These are phyloP conservation scores for Dryobota labecula DNA, from an alignment of 2,888 invertebrate species.

Conservation along the genomic window DNA sequence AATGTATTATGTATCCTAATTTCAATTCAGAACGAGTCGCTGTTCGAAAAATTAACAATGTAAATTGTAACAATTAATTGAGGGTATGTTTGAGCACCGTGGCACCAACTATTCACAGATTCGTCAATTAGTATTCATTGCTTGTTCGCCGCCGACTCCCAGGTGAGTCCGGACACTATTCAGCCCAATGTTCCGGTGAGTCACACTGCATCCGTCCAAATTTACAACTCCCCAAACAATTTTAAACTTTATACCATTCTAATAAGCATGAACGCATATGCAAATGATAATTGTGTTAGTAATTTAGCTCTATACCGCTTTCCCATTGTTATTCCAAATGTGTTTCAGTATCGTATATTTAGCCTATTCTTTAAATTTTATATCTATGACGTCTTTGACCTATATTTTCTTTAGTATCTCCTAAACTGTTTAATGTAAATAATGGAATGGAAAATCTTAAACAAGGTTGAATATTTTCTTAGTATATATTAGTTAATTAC, in stretches of 20 bases:
- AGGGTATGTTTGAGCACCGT: constrained; percentile 67
- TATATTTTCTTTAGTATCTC: constrained; percentile 69
- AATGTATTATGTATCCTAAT: constrained; percentile 51
- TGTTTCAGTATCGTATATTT: constrained; percentile 74
- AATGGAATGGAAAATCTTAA: constrained; percentile 11
- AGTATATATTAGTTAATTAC: no score
- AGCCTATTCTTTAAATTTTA: constrained; percentile 74
- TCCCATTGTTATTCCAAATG: constrained; percentile 81
- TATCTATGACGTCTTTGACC: constrained; percentile 77
- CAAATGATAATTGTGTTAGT: constrained; percentile 42
- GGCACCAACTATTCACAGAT: constrained; percentile 62
- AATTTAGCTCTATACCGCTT: constrained; percentile 67
- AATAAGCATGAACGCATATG: constrained; percentile 46
- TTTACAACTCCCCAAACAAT: constrained; percentile 37
- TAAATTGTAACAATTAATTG: constrained; percentile 68
- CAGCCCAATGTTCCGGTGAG: constrained; percentile 85
- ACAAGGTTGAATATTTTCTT: background rate
- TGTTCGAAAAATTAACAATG: constrained; percentile 68
- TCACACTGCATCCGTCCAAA: constrained; percentile 78
- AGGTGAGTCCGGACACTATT: constrained; percentile 82
- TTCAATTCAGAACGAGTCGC: constrained; percentile 63
- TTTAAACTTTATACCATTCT: constrained; percentile 53
- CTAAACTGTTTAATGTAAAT: constrained; percentile 35
- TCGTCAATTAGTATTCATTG: constrained; percentile 78
- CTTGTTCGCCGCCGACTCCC: constrained; percentile 72